Base-by-base conservation (phyloP, 2,797 vertebrate genomes). In the Macroramphosus scolopax region DNA sequence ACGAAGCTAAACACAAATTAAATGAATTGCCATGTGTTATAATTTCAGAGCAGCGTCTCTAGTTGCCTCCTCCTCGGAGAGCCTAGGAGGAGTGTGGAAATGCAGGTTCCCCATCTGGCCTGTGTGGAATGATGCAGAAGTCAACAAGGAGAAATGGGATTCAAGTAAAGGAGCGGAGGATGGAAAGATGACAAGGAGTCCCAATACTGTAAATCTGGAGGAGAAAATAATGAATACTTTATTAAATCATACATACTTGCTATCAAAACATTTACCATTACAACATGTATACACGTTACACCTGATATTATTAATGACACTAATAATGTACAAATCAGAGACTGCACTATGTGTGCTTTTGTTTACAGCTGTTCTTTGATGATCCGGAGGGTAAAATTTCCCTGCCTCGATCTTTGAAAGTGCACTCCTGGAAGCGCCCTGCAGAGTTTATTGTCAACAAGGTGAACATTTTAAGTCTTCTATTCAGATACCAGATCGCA, bases 111-210 rank as follows among this genome's bases (percentile, higher is more conserved):
- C 87, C 2, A 72, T 96, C 51, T 98, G 95, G 94, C 92, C 95
- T 1, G 95, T 96, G 74, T 99, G 94, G 95, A 93, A 70, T n/a
- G 94, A 99, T 55, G 72, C 80, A 1, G 94, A 96, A 29, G 67
- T 98, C 67, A 92, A 80, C 73, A 78, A 83, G 15, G 96, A 97
- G 82, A 97, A 93, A 77, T 97, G 94, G 95, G 92, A 95, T n/a
- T 17, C 53, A 6, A 81, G 68, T 36, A 94, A 91, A 87, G 38
- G 25, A 40, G 51, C 57, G 13, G 92, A 93, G 71, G 89, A 92
- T 20, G 88, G 86, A 15, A 96, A 91, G 76, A 4, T 46, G 1
- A 88, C 12, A 9, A 95, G 83, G 78, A 88, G 77, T 43, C 87
- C 83, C 1, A 7, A 41, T 52, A 37, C 69, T 46, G 92, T 95